phyloP scores from a whole-genome alignment of 2,888 invertebrate genomes.

The Rhorus exstirpatorius region DNA sequence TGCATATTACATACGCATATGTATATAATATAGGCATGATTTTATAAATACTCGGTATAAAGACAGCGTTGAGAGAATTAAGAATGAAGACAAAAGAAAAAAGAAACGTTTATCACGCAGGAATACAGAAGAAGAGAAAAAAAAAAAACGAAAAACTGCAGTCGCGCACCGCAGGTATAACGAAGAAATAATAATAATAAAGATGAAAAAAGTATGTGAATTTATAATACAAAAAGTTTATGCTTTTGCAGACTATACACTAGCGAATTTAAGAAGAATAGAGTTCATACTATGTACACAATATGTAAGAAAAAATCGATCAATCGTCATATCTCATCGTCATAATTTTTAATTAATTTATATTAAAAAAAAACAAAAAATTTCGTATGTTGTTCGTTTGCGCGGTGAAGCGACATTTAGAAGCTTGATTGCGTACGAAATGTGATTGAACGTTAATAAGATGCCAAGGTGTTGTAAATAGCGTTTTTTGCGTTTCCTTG shows the following conservation, averaged over 20 bases:
- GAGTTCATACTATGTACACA: conserved; percentile 60
- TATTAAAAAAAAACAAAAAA: conserved; percentile 21
- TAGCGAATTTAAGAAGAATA: conserved; percentile 56
- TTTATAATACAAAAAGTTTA: conserved; percentile 62
- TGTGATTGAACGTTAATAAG: conserved; percentile 50
- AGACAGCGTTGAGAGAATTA: conserved; percentile 40
- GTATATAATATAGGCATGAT: conserved; percentile 80
- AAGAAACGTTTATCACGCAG: conserved; percentile 23
- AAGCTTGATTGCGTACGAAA: conserved; percentile 24
- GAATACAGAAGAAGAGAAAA: conserved; percentile 6
- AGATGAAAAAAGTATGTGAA: conserved; percentile 32
- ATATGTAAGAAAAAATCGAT: conserved; percentile 37
- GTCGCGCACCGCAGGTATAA: conserved; percentile 39
- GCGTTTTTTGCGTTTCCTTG: conserved; percentile 19
- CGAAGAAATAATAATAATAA: conserved; percentile 1
- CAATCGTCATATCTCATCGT: conserved; percentile 40
- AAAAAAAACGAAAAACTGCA: conserved; percentile 40
- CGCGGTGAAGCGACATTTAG: conserved; percentile 8
- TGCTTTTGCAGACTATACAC: conserved; percentile 67
- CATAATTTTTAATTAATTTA: conserved; percentile 42
- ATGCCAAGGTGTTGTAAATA: conserved; percentile 67
- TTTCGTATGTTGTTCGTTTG: conserved; percentile 30
- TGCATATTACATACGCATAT: conserved; percentile 81
- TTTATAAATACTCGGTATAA: conserved; percentile 76
- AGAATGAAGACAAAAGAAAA: neutral